phyloP scores from a whole-genome alignment of 2,888 invertebrate species.

The Lasioglossum zephyrum region DNA sequence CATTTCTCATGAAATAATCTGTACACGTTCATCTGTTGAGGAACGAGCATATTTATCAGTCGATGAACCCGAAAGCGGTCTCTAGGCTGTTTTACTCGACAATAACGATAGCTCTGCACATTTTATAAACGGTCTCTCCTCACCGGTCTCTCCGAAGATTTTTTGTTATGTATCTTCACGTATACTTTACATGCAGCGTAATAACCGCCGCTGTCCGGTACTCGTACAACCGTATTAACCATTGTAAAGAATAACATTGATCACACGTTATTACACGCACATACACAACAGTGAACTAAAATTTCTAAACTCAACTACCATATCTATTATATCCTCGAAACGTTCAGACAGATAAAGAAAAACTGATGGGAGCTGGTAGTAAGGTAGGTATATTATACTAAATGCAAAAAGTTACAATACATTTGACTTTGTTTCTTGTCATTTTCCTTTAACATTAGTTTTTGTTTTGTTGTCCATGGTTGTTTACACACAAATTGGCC shows the following conservation, averaged over 20 bases:
- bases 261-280: constrained; percentile 23
- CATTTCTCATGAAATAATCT: constrained; percentile 1
- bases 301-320: background rate
- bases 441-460: constrained; percentile 71
- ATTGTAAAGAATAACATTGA: constrained; percentile 23
- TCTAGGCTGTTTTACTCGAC: background rate
- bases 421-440: constrained; percentile 76
- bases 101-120: background rate
- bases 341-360: constrained; percentile 61
- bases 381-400: constrained; percentile 83
- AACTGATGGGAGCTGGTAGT: constrained; percentile 73
- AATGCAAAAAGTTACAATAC: constrained; percentile 83
- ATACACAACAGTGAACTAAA: constrained; percentile 16
- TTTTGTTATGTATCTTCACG: background rate
- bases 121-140: background rate
- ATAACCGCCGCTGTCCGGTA: background rate
- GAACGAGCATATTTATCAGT: background rate
- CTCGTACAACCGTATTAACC: constrained; percentile 2
- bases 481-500: constrained; percentile 75
- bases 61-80: background rate
- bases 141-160: background rate
- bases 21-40: constrained; percentile 4
- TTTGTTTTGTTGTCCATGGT: constrained; percentile 73
- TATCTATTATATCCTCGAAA: background rate
- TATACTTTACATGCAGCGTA: constrained; percentile 5